These are phyloP conservation scores for Oreotrochilus melanogaster DNA, from an alignment of 2,113 vertebrate genomes.

Conservation along the genomic window DNA sequence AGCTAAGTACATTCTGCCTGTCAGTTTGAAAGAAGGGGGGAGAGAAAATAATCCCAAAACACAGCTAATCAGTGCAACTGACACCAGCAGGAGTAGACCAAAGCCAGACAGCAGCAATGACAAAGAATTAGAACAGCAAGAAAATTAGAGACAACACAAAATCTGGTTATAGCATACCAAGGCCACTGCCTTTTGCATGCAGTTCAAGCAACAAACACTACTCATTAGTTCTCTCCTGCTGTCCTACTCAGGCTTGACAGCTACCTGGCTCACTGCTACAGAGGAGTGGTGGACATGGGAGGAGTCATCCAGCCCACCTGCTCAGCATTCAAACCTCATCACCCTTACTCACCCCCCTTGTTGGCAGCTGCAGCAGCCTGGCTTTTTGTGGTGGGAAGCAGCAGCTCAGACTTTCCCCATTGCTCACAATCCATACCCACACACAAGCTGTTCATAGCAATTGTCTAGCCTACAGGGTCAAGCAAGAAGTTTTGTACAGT, in stretches of 20 bases:
- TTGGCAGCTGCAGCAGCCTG: not conserved
- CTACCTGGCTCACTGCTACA: not conserved
- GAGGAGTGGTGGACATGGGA: not conserved
- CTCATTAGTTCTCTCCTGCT: not conserved
- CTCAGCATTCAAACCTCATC: slow-evolving; percentile 4
- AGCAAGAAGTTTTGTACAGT: not conserved
- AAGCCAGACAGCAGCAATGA: not conserved
- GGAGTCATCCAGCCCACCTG: not conserved
- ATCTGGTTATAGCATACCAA: not conserved
- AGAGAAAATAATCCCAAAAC: not conserved
- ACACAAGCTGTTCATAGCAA: not conserved
- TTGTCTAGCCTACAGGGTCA: not conserved
- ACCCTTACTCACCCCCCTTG: not conserved
- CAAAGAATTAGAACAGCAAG: not conserved
- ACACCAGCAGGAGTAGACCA: not conserved
- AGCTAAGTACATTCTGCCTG: not conserved
- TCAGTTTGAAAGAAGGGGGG: not conserved
- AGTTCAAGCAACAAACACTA: not conserved
- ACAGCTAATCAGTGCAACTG: not conserved
- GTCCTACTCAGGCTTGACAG: not conserved
- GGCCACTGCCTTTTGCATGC: not conserved
- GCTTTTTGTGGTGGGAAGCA: not conserved
- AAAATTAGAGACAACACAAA: not conserved
- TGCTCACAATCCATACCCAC: not conserved
- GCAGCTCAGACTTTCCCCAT: not conserved